Evolutionary conservation across 2,797 vertebrate species (phyloP), one percentile per base, ranked within the genome.

Genomic region (Novumbra hubbsi): DNA sequence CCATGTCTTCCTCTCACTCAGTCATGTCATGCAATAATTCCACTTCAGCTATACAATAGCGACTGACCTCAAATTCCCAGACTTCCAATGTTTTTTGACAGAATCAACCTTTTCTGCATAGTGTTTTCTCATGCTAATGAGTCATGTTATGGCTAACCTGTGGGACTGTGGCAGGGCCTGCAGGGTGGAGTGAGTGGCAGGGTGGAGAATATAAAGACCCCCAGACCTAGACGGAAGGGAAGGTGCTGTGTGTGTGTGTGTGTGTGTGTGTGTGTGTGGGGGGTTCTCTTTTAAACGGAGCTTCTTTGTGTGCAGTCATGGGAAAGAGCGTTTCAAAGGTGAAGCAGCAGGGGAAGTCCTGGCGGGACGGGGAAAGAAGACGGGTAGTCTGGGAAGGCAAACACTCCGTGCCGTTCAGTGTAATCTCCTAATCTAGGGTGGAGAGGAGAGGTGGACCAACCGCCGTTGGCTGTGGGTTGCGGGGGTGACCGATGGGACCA

Each of bases 311-410:
- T 71, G 79, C 80, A 88, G 84, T 88, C 88, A 90, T 90, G 91
- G 88, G 90, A 91, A 90, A 91, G 88, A 89, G 75, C 71, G 78
- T 87, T 88, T 90, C 81, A 92, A 90, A 91, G 87, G 82, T 87
- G 83, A 83, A 89, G 77, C 88, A 81, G 86, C 88, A 79, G 90
- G 89, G 83, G 87, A 81, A 70, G 81, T 71, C 70, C 78, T 38
- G 60, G 76, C 73, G 38, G 79, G 85, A 76, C 69, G 55, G 67
- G 79, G 9, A 24, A 14, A 60, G 24, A 60, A 24, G 21, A 27
- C 1, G 21, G 21, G 80, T 84, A 78, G 78, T 80, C 78, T 83
- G 67, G 32, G 78, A 85, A 86, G 73, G 84, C 83, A 80, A 75
- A 84, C 78, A 86, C 81, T 79, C 73, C 75, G 71, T 73, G 72